Base-by-base conservation (phyloP, 2,113 vertebrate species). In the Albula glossodonta region DNA sequence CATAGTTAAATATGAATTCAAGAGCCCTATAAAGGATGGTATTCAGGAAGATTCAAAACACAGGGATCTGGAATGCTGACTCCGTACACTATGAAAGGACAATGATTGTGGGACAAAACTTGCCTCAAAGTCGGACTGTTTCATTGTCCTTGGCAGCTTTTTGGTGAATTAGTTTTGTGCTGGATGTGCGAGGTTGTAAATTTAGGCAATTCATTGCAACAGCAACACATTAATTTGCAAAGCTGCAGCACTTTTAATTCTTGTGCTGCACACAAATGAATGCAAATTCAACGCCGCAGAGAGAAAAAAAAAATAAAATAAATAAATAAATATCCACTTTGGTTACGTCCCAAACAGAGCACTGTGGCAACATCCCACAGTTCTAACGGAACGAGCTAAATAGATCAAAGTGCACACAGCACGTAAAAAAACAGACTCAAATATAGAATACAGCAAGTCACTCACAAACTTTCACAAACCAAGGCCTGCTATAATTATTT, bases 151-250 rank as follows among this genome's bases (percentile, higher is more conserved):
- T 31, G n/a, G 83, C 87, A 88, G 88, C 31, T 87, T 89, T 90
- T 90, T 89, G 91, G 89, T 87, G 87, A 66, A 66, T 66, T 66
- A 22, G 60, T 15, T 66, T 66, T 66, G 17, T 19, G 17, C 60
- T 19, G 60, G n/a, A 74, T 10, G 70, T 31, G 70, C n/a, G 12
- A 56, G 53, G 7, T 56, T 9, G 12, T 56, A 56, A 6, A 74
- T 31, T 74, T 74, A 78, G 85, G 89, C 88, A 90, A 92, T 93
- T 91, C 91, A 91, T 93, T 92, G 92, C 89, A 91, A 81, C 87
- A 88, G 84, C 86, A 85, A 87, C 90, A 90, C 63, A 93, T 90
- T 91, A 90, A 93, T 92, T 86, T 85, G 90, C 11, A 82, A 70
- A 19, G n/a, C 17, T 70, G 63, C 63, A n/a, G 19, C n/a, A 70